Conservation (phyloP, 2,797 vertebrate species). For the Gallinago stenura region DNA sequence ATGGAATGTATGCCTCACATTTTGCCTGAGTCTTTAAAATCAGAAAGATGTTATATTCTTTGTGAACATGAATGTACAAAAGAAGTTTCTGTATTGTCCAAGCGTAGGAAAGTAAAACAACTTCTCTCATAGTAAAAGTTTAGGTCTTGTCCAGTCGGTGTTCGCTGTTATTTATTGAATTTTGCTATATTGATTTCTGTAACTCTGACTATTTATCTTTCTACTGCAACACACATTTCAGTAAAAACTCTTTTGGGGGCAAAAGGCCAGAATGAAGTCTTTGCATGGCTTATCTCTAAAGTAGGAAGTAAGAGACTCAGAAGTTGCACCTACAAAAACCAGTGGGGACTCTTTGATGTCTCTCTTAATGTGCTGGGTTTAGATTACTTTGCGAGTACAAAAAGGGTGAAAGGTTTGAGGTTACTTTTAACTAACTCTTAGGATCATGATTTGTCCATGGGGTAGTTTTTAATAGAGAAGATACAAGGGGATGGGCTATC, state of each 20-base stretch:
- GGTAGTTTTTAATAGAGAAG: slow-evolving; percentile 73
- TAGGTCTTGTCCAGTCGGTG: slow-evolving; percentile 46
- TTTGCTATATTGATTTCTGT: slow-evolving; percentile 74
- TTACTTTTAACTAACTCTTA: slow-evolving; percentile 77
- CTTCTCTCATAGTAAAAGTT: slow-evolving; percentile 56
- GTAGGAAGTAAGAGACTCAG: slow-evolving; percentile 63
- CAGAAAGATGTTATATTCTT: not conserved
- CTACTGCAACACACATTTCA: slow-evolving; percentile 69
- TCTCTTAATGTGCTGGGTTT: slow-evolving; percentile 77
- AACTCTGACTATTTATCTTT: slow-evolving; percentile 74
- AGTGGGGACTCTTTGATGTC: slow-evolving; percentile 77
- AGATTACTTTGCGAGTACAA: slow-evolving; percentile 77
- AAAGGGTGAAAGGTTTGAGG: slow-evolving; percentile 75
- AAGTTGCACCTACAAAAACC: slow-evolving; percentile 77
- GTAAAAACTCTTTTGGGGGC: slow-evolving; percentile 70
- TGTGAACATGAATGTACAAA: not conserved
- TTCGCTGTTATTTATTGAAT: slow-evolving; percentile 69
- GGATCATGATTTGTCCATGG: slow-evolving; percentile 73
- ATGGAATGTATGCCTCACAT: not conserved
- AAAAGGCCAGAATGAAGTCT: slow-evolving; percentile 73
- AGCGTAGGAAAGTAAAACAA: slow-evolving; percentile 22
- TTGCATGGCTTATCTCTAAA: slow-evolving; percentile 78
- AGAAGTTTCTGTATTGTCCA: slow-evolving; percentile 13
- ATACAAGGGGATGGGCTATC: slow-evolving; percentile 59
- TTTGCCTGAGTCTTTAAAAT: slow-evolving; percentile 41